These are phyloP conservation scores for Phyllotreta striolata DNA, from an alignment of 2,888 invertebrate genomes.

Conservation along the genomic window DNA sequence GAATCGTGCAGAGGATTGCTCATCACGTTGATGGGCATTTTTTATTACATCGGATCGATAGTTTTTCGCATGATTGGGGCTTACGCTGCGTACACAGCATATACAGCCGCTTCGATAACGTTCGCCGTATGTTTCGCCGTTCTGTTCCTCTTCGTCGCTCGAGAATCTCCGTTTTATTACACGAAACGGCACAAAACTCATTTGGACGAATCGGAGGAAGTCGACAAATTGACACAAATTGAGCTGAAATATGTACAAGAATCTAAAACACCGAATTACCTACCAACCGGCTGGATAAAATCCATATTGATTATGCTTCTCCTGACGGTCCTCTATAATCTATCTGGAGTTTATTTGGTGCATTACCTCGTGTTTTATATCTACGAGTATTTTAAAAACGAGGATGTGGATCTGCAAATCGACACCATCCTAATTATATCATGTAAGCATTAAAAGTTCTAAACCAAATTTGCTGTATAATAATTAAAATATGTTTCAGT, in stretches of 20 bases:
- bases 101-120: conserved; percentile 6
- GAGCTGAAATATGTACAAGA: conserved; percentile 10
- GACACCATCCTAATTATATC: conserved; percentile 7
- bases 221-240: conserved; percentile 3
- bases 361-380: conserved; percentile 16
- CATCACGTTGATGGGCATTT: conserved; percentile 7
- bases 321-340: conserved; percentile 9
- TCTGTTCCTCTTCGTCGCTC: conserved; percentile 1
- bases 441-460: conserved; percentile 7
- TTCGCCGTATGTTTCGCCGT: conserved; percentile 8
- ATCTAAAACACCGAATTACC: conserved; percentile 11
- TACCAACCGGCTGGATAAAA: conserved; percentile 15
- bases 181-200: not conserved
- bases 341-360: conserved; percentile 22
- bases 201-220: not conserved
- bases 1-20: conserved; percentile 15
- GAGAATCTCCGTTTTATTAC: conserved; percentile 22
- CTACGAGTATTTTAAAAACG: conserved; percentile 8
- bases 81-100: conserved; percentile 10
- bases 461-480: not conserved
- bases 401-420: not conserved
- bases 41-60: conserved; percentile 9
- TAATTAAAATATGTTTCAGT: conserved; percentile 6
- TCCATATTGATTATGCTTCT: conserved; percentile 19
- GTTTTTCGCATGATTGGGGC: conserved; percentile 1